Evolutionary conservation across 53 echinoderm and acorn worm genomes (phyloP).

Genomic region (Paracentrotus lividus): DNA sequence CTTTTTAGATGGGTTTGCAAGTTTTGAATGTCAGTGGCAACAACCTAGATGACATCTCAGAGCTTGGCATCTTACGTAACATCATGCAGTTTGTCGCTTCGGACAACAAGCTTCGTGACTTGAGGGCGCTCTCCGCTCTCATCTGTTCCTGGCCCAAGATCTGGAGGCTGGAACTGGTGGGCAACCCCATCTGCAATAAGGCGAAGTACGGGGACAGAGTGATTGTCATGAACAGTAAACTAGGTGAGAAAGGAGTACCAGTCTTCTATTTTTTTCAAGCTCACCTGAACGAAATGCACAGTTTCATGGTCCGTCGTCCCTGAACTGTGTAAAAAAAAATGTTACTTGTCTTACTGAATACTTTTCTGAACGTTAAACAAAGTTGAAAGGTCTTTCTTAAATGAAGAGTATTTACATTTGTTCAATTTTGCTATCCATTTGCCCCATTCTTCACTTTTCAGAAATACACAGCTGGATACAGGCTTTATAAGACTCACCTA

Average conservation of each 20-base stretch:
- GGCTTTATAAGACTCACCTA: no score
- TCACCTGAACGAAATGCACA: no score
- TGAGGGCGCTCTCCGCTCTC: slow-evolving; percentile 84
- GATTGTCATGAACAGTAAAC: slow-evolving; percentile 88
- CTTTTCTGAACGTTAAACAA: no score
- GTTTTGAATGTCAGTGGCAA: slow-evolving; percentile 95
- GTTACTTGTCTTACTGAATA: no score
- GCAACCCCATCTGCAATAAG: slow-evolving; percentile 87
- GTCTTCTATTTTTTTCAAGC: not conserved
- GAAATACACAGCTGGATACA: no score
- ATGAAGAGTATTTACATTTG: no score
- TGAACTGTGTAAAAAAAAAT: no score
- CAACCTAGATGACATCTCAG: slow-evolving; percentile 87
- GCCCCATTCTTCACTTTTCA: no score
- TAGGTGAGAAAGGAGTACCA: slow-evolving; percentile 77
- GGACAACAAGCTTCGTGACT: slow-evolving; percentile 89
- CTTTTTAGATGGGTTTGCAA: slow-evolving; percentile 85
- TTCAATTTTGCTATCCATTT: no score
- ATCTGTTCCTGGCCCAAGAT: slow-evolving; percentile 84
- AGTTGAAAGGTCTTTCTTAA: no score
- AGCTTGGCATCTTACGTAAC: slow-evolving; percentile 84
- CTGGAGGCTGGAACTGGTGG: slow-evolving; percentile 92
- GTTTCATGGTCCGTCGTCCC: no score
- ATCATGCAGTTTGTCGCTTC: slow-evolving; percentile 93
- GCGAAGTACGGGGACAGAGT: slow-evolving; percentile 93